phyloP scores from a whole-genome alignment of 2,113 vertebrate genomes.

The Cololabis saira region DNA sequence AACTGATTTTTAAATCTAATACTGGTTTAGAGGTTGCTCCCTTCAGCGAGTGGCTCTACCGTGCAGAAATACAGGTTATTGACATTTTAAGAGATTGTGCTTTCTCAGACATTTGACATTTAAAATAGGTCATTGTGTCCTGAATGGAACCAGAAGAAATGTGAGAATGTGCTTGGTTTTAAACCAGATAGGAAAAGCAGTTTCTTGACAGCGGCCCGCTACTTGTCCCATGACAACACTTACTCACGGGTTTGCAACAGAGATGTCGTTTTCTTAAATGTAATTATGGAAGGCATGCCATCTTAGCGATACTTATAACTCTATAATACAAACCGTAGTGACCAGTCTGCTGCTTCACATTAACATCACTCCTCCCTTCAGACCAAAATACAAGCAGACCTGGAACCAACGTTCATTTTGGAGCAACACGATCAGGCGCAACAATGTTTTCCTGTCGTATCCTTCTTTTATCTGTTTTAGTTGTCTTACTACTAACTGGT shows the following conservation, averaged over 20 bases:
- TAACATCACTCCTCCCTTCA: slow-evolving; percentile 63
- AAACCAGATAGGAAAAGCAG: slow-evolving; percentile 41
- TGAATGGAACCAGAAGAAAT: neutral
- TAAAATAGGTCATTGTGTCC: neutral
- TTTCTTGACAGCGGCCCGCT: slow-evolving; percentile 33
- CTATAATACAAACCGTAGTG: slow-evolving; percentile 46
- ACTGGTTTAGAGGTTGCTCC: neutral
- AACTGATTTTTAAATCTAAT: no score
- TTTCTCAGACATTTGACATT: neutral
- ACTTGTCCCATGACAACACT: slow-evolving; percentile 63
- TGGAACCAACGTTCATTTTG: slow-evolving; percentile 34
- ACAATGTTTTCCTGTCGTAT: slow-evolving; percentile 67
- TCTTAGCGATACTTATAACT: slow-evolving; percentile 43
- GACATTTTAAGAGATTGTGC: neutral
- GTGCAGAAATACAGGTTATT: neutral
- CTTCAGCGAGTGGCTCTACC: neutral
- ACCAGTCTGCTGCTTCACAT: slow-evolving; percentile 51
- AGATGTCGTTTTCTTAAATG: slow-evolving; percentile 56
- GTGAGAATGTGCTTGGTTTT: slow-evolving; percentile 51
- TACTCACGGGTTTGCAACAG: slow-evolving; percentile 35
- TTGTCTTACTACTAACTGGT: slow-evolving; percentile 72
- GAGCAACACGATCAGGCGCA: slow-evolving; percentile 18
- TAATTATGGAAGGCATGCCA: slow-evolving; percentile 65
- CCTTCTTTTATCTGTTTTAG: slow-evolving; percentile 60
- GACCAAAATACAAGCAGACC: slow-evolving; percentile 45